Conservation (phyloP, 1,140 invertebrate species). For the Nilaparvata lugens region DNA sequence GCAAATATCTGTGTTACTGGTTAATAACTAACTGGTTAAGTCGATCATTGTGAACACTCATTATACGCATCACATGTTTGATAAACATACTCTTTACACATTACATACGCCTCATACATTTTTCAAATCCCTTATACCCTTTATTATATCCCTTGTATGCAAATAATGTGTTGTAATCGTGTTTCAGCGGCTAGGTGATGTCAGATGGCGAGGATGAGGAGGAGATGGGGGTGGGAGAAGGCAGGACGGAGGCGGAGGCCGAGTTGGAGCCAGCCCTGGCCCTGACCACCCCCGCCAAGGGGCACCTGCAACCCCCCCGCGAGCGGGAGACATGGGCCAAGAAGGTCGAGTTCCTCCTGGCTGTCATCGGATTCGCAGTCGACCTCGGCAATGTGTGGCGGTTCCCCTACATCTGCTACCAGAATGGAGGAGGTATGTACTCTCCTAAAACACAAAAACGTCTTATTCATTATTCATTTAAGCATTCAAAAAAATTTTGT, state of each 20-base stretch:
- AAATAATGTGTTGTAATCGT: background rate
- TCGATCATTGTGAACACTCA: too few species aligned
- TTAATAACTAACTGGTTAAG: too few species aligned
- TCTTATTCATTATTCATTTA: too few species aligned
- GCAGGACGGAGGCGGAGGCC: conserved; percentile 15
- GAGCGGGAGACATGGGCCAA: conserved; percentile 67
- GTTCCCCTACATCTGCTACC: conserved; percentile 71
- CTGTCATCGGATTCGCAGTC: conserved; percentile 85
- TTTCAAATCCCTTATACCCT: too few species aligned
- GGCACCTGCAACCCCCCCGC: too few species aligned
- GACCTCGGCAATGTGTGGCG: conserved; percentile 88
- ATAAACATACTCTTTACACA: too few species aligned
- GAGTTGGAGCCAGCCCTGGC: conserved; percentile 11
- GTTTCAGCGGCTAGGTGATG: conserved; percentile 17
- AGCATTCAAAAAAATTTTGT: too few species aligned
- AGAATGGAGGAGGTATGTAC: conserved; percentile 65
- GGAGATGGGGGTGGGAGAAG: conserved; percentile 7
- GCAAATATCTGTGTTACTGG: too few species aligned
- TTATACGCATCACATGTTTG: too few species aligned
- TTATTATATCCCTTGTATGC: background rate
- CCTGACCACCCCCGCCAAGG: too few species aligned
- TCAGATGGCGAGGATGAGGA: conserved; percentile 18
- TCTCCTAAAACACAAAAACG: too few species aligned
- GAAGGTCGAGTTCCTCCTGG: conserved; percentile 85
- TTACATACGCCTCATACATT: too few species aligned